Percentiles rank a stretch among this genome's conserved stretches.
These are phyloP conservation scores for Acromyrmex echinatior DNA, from an alignment of 1,140 invertebrate species.

Conservation along the genomic window DNA sequence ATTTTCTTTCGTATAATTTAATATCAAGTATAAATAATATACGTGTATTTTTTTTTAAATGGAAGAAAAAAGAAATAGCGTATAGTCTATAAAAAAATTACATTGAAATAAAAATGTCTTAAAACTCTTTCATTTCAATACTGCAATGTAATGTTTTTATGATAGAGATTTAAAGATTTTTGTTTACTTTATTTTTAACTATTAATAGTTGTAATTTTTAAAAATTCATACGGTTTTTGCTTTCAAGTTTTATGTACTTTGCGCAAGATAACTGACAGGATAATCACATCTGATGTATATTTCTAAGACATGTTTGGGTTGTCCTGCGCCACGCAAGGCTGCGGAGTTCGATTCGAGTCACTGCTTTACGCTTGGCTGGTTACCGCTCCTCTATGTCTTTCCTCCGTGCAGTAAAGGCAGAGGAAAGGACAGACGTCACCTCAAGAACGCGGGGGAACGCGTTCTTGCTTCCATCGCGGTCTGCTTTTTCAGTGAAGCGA, in stretches of 20 bases:
- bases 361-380: conserved; percentile 82
- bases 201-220: background rate
- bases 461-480: conserved; percentile 75
- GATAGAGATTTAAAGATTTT: background rate
- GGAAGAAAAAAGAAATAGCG: background rate
- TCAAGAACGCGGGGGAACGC: conserved; percentile 67
- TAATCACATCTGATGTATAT: conserved; percentile 35
- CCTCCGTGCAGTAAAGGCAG: conserved; percentile 68
- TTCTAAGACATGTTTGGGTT: conserved; percentile 58
- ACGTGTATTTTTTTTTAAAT: background rate
- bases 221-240: background rate
- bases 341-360: conserved; percentile 82
- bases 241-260: background rate
- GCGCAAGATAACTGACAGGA: background rate
- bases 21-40: background rate
- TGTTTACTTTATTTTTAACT: background rate
- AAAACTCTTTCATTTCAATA: background rate
- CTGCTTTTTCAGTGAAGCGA: conserved; percentile 72
- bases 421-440: conserved; percentile 69
- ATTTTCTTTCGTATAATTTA: background rate
- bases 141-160: background rate
- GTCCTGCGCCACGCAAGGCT: conserved; percentile 78
- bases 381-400: conserved; percentile 81
- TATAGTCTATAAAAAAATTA: background rate
- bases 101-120: background rate